A percentile compares a stretch with the other conserved stretches of the same genome.
These are phyloP conservation scores for Eurypyga helias DNA, from an alignment of 2,113 vertebrate genomes.

Conservation along the genomic window DNA sequence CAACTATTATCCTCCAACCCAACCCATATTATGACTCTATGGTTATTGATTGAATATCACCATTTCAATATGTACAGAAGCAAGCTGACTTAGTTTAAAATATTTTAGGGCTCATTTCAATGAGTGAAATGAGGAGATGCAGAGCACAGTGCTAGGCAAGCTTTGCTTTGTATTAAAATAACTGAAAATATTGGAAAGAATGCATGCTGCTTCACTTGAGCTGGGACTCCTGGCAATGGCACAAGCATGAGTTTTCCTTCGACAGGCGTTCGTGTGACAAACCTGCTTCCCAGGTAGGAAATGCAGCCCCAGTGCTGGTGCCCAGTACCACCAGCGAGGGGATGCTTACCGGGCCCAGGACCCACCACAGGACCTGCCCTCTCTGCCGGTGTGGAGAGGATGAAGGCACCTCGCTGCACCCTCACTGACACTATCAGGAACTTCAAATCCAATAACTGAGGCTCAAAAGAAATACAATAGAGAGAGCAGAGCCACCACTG, in stretches of 20 bases:
- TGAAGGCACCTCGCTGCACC: not conserved
- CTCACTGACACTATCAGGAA: not conserved
- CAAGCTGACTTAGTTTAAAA: not conserved
- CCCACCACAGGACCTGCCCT: not conserved
- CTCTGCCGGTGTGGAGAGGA: not conserved
- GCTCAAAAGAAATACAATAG: slow-evolving; percentile 25
- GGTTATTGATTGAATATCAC: not conserved
- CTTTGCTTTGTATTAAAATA: not conserved
- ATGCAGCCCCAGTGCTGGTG: rapidly evolving
- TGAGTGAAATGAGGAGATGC: not conserved
- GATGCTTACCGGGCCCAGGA: rapidly evolving
- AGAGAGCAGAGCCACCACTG: not conserved
- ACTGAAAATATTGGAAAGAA: not conserved
- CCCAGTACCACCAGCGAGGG: rapidly evolving
- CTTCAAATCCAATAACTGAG: slow-evolving; percentile 30
- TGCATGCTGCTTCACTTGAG: not conserved
- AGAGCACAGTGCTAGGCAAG: not conserved
- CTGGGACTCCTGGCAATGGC: not conserved
- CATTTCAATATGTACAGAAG: not conserved
- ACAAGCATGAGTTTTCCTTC: not conserved
- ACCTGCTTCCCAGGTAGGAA: rapidly evolving
- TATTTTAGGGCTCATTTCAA: not conserved
- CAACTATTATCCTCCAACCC: not conserved
- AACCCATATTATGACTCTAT: not conserved
- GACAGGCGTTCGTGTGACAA: rapidly evolving